Conservation (phyloP, 2,888 invertebrate species). For the Crematogaster levior region DNA sequence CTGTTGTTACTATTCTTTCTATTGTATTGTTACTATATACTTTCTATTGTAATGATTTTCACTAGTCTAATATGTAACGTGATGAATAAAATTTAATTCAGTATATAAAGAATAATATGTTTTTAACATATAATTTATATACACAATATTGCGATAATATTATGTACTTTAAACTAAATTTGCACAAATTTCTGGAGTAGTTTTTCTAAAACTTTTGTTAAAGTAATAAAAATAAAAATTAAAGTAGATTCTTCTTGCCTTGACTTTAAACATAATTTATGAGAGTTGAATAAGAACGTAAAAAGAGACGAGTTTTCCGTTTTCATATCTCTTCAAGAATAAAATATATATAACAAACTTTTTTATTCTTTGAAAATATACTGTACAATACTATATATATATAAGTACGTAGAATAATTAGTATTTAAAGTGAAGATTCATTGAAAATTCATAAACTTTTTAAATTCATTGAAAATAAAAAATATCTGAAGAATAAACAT, state of each 20-base stretch:
- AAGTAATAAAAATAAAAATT: background rate
- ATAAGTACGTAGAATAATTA: background rate
- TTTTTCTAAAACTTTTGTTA: background rate
- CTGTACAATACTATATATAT: background rate
- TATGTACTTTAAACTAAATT: background rate
- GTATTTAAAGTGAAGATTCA: no score
- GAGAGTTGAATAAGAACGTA: background rate
- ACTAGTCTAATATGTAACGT: background rate
- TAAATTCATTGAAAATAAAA: constrained; percentile 6
- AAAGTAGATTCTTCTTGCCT: background rate
- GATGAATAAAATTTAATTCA: background rate
- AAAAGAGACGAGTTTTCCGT: background rate
- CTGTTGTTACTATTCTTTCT: no score
- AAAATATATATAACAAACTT: background rate
- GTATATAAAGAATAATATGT: background rate
- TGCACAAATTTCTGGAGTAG: background rate
- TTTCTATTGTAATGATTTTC: background rate
- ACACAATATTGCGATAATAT: background rate
- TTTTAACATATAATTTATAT: background rate
- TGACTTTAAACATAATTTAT: constrained; percentile 1
- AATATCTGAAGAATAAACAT: background rate
- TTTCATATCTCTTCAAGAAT: background rate
- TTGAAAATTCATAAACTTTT: background rate
- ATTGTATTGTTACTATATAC: no score
- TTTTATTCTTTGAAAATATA: background rate